These are phyloP conservation scores for Oreochromis mossambicus DNA, from an alignment of 2,797 vertebrate genomes.

Conservation along the genomic window DNA sequence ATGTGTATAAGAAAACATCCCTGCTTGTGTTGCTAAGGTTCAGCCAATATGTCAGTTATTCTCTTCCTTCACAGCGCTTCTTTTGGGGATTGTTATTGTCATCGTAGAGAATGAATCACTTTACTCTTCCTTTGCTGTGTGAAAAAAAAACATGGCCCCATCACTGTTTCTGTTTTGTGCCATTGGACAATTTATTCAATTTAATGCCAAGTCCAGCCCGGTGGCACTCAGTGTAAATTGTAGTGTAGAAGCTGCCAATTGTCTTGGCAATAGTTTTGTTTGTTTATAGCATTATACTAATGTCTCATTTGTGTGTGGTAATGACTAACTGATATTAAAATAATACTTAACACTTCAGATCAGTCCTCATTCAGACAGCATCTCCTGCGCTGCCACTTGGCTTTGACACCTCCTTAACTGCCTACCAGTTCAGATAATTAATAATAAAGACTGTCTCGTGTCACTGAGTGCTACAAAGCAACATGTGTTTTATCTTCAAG, in stretches of 20 bases:
- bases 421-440: neutral
- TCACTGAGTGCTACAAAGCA: neutral
- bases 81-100: neutral
- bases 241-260: constrained; percentile 16
- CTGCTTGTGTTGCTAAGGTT: neutral
- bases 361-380: neutral
- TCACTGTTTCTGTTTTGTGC: neutral
- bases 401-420: neutral
- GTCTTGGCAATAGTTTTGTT: constrained; percentile 32
- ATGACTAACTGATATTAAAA: constrained; percentile 7
- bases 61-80: neutral
- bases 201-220: constrained; percentile 4
- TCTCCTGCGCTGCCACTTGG: neutral
- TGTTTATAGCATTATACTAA: constrained; percentile 35
- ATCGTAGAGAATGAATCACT: neutral
- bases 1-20: neutral
- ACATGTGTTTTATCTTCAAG: neutral
- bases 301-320: neutral
- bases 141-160: neutral
- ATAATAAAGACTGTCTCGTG: neutral
- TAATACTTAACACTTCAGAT: neutral
- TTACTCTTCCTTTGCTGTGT: neutral
- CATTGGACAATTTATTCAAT: neutral
- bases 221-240: neutral
- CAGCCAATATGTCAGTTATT: neutral